phyloP scores from a whole-genome alignment of 1,140 invertebrate genomes.

The Drosophila sturtevanti region DNA sequence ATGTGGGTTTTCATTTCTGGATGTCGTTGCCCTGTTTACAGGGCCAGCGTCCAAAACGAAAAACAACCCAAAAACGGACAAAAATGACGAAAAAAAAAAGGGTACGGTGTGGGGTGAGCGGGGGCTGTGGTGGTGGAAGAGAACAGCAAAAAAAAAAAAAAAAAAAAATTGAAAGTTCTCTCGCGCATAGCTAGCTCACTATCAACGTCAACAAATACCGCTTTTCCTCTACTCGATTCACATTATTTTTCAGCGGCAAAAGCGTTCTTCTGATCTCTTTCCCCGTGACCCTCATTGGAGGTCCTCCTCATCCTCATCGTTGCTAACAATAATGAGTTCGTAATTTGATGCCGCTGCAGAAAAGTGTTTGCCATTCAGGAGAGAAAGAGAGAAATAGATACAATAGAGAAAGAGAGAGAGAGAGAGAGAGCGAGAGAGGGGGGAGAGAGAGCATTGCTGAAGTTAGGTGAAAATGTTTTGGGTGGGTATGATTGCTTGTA shows the following conservation, averaged over 20 bases:
- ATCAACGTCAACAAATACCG: slow-evolving; percentile 74
- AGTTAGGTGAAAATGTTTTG: not conserved
- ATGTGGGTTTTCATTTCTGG: slow-evolving; percentile 76
- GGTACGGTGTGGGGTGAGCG: too few relatives aligned
- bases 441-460: not conserved
- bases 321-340: slow-evolving; percentile 78
- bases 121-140: too few relatives aligned
- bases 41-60: slow-evolving; percentile 31
- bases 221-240: slow-evolving; percentile 28
- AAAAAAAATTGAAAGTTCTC: slow-evolving; percentile 14
- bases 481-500: not conserved
- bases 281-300: slow-evolving; percentile 40
- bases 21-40: slow-evolving; percentile 59
- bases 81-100: slow-evolving; percentile 2
- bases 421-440: not conserved
- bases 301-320: slow-evolving; percentile 53
- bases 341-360: slow-evolving; percentile 77
- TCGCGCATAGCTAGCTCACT: slow-evolving; percentile 25
- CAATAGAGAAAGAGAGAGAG: slow-evolving; percentile 28
- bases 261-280: slow-evolving; percentile 11
- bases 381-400: slow-evolving; percentile 24
- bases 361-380: slow-evolving; percentile 42
- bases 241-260: slow-evolving; percentile 61
- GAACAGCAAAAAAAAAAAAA: slow-evolving; percentile 13
- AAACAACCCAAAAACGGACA: not conserved